Conservation (phyloP, 2,888 invertebrate genomes). For the Limenitis camilla region DNA sequence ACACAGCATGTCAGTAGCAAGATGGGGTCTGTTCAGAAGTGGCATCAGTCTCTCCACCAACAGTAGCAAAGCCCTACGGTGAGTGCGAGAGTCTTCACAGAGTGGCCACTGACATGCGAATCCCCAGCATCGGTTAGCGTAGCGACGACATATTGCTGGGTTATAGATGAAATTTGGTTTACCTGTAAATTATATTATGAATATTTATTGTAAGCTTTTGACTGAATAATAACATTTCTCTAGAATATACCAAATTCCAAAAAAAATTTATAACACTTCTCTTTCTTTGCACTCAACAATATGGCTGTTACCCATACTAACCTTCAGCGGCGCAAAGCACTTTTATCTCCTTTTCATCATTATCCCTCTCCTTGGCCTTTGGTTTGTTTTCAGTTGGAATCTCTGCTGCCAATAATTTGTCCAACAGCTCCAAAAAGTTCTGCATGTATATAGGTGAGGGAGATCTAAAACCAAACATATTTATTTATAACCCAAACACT, state of each 20-base stretch:
- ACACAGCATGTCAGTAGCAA: conserved; percentile 93
- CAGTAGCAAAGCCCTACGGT: conserved; percentile 85
- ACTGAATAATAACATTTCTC: no score
- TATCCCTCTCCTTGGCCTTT: conserved; percentile 41
- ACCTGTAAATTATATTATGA: conserved; percentile 31
- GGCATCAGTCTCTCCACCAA: conserved; percentile 88
- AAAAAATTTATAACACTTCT: no score
- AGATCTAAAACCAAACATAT: conserved; percentile 38
- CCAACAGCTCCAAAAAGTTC: conserved; percentile 78
- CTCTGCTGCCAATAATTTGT: conserved; percentile 70
- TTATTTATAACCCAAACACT: neutral
- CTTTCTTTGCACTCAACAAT: no score
- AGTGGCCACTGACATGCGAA: conserved; percentile 84
- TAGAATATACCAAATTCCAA: no score
- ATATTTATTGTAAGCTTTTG: neutral
- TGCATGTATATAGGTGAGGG: conserved; percentile 75
- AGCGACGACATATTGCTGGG: conserved; percentile 60
- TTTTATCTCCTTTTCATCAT: conserved; percentile 51
- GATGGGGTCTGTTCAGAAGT: conserved; percentile 85
- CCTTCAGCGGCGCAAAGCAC: conserved; percentile 61
- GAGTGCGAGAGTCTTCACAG: conserved; percentile 74
- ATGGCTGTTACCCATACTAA: conserved; percentile 21
- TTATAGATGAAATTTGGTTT: conserved; percentile 75
- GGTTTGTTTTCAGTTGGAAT: conserved; percentile 61
- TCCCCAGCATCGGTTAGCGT: conserved; percentile 84